phyloP scores from a whole-genome alignment of 2,888 invertebrate species.

The Harpalus rubripes region DNA sequence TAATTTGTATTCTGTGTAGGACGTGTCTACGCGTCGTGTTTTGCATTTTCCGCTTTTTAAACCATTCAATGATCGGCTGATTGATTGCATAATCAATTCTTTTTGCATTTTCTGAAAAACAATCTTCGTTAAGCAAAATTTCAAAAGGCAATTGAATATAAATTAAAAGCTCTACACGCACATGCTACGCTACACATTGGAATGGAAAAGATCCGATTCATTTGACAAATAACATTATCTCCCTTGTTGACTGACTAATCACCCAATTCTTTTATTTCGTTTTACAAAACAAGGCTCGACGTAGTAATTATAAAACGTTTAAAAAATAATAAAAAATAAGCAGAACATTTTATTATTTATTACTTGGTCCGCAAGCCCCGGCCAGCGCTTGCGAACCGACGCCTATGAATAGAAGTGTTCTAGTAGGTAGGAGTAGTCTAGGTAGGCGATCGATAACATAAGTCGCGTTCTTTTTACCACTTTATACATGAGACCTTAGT shows the following conservation, averaged over 20 bases:
- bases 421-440: too few relatives aligned
- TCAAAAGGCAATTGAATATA: slow-evolving; percentile 21
- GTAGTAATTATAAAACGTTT: neutral
- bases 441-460: too few relatives aligned
- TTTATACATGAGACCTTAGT: too few relatives aligned
- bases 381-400: too few relatives aligned
- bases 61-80: slow-evolving; percentile 50
- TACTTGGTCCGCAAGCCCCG: too few relatives aligned
- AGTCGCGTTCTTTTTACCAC: too few relatives aligned
- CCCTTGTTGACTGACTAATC: neutral
- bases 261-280: neutral
- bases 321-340: neutral
- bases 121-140: slow-evolving; percentile 43
- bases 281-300: neutral
- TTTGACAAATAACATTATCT: neutral
- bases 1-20: slow-evolving; percentile 50
- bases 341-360: neutral
- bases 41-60: slow-evolving; percentile 54
- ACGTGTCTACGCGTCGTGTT: slow-evolving; percentile 1
- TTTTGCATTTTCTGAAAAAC: slow-evolving; percentile 45
- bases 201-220: neutral
- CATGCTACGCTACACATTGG: neutral
- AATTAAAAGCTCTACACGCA: slow-evolving; percentile 19
- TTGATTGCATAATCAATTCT: slow-evolving; percentile 56
- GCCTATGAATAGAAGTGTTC: too few relatives aligned